phyloP scores from a whole-genome alignment of 2,113 vertebrate genomes.

The Etia nguti region DNA sequence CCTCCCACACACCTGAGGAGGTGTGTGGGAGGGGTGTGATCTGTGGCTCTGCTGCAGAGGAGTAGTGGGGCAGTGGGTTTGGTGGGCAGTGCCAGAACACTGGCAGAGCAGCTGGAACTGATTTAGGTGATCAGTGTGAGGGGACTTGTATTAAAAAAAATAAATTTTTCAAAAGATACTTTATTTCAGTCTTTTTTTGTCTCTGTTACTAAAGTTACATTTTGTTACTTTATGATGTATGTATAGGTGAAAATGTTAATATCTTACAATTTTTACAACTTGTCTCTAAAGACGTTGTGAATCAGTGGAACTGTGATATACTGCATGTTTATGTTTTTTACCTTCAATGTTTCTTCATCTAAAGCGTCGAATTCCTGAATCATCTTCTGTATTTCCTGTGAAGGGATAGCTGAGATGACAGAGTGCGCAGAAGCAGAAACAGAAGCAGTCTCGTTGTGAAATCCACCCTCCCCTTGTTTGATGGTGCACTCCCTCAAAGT shows the following conservation, averaged over 20 bases:
- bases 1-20: too few relatives aligned
- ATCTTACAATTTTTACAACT: background rate
- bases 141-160: too few relatives aligned
- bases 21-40: too few relatives aligned
- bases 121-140: too few relatives aligned
- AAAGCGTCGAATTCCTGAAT: conserved; percentile 85
- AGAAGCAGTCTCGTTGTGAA: conserved; percentile 38
- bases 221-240: background rate
- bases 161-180: too few relatives aligned
- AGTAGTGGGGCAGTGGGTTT: too few relatives aligned
- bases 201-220: background rate
- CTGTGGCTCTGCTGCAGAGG: too few relatives aligned
- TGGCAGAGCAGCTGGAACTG: too few relatives aligned
- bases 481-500: conserved; percentile 80
- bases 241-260: background rate
- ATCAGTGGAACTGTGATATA: background rate
- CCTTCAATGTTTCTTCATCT: conserved; percentile 84
- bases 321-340: conserved; percentile 10
- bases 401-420: conserved; percentile 83
- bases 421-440: conserved; percentile 71
- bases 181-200: background rate
- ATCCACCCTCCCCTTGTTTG: conserved; percentile 57
- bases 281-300: background rate
- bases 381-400: conserved; percentile 78
- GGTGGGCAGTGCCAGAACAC: too few relatives aligned